These are phyloP conservation scores for Synanthedon tipuliformis DNA, from an alignment of 2,888 invertebrate genomes.

Conservation along the genomic window DNA sequence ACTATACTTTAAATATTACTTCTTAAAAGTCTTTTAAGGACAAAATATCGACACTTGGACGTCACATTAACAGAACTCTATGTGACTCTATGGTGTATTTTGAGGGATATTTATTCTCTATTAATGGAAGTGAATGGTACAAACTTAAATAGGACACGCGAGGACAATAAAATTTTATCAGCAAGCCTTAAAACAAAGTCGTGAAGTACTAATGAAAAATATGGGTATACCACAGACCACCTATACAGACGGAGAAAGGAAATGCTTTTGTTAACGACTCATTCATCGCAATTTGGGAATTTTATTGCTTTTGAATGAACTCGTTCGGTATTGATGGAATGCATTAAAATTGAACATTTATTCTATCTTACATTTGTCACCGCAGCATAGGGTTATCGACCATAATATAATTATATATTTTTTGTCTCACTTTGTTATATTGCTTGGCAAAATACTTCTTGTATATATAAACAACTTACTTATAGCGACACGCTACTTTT, in stretches of 20 bases:
- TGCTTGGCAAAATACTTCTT: too few species aligned
- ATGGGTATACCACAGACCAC: constrained; percentile 41
- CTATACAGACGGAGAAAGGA: constrained; percentile 27
- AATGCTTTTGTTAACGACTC: constrained; percentile 10
- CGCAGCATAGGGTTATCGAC: too few species aligned
- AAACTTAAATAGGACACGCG: constrained; percentile 27
- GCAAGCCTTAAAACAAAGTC: constrained; percentile 20
- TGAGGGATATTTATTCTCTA: constrained; percentile 28
- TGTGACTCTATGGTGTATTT: constrained; percentile 15
- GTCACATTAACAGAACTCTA: neutral
- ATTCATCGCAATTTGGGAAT: constrained; percentile 28
- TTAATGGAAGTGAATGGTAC: constrained; percentile 24
- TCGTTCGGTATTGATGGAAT: constrained; percentile 32
- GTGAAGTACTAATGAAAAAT: constrained; percentile 35
- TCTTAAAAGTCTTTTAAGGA: neutral
- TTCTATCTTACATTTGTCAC: constrained; percentile 1
- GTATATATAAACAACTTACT: too few species aligned
- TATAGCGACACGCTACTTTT: too few species aligned
- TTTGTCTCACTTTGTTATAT: too few species aligned
- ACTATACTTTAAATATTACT: neutral
- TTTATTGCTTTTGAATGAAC: constrained; percentile 31
- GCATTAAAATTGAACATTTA: constrained; percentile 17
- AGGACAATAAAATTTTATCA: constrained; percentile 48
- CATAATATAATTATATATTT: too few species aligned
- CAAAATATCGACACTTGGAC: neutral